Evolutionary conservation across 2,888 invertebrate species (phyloP), one percentile per base, ranked within the genome.

Genomic region (Timandra comae): DNA sequence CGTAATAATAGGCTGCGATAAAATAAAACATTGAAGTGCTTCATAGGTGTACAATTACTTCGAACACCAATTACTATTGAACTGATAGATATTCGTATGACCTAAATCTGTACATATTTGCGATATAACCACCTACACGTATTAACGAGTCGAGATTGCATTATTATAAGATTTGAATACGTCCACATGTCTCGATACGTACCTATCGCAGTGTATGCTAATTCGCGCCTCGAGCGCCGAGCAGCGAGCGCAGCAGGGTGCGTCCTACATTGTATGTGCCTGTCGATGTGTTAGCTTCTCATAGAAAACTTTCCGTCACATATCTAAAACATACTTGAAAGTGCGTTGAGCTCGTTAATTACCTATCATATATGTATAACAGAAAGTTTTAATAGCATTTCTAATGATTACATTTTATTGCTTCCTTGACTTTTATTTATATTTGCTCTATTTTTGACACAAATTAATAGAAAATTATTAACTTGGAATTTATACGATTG

Each of bases 41-140:
- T 63, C 61, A 66, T 65, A 64, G 69, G 66, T 71, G 66, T 72
- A 67, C 71, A 72, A 73, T 77, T 74, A 75, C 65, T 61, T 63
- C 54, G 49, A 61, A 58, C 63, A 69, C 63, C 72, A 75, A 73
- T 73, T 73, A 74, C 63, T 63, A 57, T 54, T 52, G 52, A 56
- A 55, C 55, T 62, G 62, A 70, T 70, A 62, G 62, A 69, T 71
- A 72, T 73, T 72, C 65, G 63, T 58, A 51, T 72, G 75, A 72
- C 76, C 75, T 56, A 76, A 66, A 69, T 73, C 49, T 41, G 41
- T 48, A 57, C 63, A 57, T 52, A 64, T 75, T 76, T 56, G 77
- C 76, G 73, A 72, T 70, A 69, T 54, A 54, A 52, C 64, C 67
- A 58, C 72, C 70, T 67, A 75, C 74, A 64, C 67, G 53, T 55